phyloP scores from a whole-genome alignment of 2,888 invertebrate genomes.

The Eupeodes luniger region DNA sequence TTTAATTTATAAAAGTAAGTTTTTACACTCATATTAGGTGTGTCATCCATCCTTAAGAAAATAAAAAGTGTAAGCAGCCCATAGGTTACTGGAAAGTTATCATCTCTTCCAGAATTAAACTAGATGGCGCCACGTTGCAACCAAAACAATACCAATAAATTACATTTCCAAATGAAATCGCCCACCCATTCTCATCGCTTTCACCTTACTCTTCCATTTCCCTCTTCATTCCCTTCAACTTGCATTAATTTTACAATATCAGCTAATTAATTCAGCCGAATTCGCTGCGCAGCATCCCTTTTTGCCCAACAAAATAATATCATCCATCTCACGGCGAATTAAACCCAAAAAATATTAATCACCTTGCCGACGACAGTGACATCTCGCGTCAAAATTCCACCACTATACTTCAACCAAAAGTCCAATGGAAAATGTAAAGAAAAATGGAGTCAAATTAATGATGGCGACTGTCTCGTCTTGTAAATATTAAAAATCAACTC shows the following conservation, averaged over 20 bases:
- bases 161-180: neutral
- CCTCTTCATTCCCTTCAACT: neutral
- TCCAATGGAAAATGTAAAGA: constrained; percentile 77
- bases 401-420: constrained; percentile 43
- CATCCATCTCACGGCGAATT: constrained; percentile 48
- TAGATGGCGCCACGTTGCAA: constrained; percentile 6
- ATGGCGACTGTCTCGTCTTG: constrained; percentile 82
- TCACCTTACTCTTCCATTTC: neutral
- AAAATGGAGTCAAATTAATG: constrained; percentile 82
- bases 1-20: no score
- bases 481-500: constrained; percentile 81
- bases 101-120: neutral
- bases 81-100: neutral
- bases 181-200: neutral
- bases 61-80: constrained; percentile 7
- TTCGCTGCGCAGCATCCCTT: constrained; percentile 73
- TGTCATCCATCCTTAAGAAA: no score
- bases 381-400: constrained; percentile 71
- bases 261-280: neutral
- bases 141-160: neutral
- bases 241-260: neutral
- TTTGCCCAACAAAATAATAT: constrained; percentile 73
- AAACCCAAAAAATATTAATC: constrained; percentile 6
- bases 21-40: no score
- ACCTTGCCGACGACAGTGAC: constrained; percentile 55